phyloP scores from a whole-genome alignment of 2,888 invertebrate species.

The Volucella inanis region DNA sequence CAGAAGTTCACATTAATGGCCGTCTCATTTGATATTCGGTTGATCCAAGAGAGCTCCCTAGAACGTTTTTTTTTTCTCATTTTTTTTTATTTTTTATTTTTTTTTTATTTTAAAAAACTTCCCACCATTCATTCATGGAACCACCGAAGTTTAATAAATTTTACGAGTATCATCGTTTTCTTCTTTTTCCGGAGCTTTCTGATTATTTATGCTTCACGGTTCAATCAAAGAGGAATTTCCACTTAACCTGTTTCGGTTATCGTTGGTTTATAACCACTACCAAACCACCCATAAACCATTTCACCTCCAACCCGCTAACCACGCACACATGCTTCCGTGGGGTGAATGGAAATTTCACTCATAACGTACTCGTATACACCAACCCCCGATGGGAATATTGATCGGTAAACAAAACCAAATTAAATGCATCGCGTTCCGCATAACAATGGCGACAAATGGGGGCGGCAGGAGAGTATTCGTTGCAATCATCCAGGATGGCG shows the following conservation, averaged over 20 bases:
- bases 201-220: slow-evolving; percentile 27
- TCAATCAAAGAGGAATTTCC: slow-evolving; percentile 40
- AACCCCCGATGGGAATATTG: slow-evolving; percentile 28
- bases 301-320: background rate
- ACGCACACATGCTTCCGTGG: slow-evolving; percentile 7
- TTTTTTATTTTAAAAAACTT: no score
- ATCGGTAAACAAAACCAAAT: slow-evolving; percentile 27
- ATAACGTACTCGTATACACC: slow-evolving; percentile 8
- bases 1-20: no score
- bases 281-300: background rate
- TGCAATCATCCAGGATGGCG: no score
- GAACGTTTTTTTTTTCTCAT: no score
- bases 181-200: slow-evolving; percentile 1
- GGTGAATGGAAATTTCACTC: slow-evolving; percentile 4
- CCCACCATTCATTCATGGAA: background rate
- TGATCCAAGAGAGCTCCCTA: no score
- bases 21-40: no score
- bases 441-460: background rate
- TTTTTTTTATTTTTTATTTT: no score
- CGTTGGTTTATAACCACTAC: slow-evolving; percentile 24
- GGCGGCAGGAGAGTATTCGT: no score
- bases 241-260: slow-evolving; percentile 54
- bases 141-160: slow-evolving; percentile 11
- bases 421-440: slow-evolving; percentile 29
- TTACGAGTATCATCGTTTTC: background rate